Percentiles rank a stretch among this genome's conserved stretches.
Conservation (phyloP, 2,113 vertebrate species). For the Oreochromis tanganicae region DNA sequence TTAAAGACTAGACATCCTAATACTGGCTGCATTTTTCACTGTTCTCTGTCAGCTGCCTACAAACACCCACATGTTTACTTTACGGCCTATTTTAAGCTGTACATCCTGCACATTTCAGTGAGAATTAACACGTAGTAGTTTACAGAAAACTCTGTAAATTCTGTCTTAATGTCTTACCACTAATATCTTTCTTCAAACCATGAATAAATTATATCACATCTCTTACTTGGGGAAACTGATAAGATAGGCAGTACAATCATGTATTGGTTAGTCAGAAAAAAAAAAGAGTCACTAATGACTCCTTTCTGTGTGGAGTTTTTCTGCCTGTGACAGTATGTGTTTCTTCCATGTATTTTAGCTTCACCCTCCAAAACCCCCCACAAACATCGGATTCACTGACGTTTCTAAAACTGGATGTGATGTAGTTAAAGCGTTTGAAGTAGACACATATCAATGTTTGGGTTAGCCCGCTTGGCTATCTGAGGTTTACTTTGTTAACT, state of each 20-base stretch:
- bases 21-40: constrained; percentile 2
- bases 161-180: background rate
- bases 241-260: background rate
- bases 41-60: background rate
- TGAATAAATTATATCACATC: background rate
- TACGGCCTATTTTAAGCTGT: background rate
- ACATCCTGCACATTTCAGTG: background rate
- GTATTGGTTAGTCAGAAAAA: background rate
- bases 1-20: constrained; percentile 10
- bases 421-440: background rate
- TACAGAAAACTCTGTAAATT: background rate
- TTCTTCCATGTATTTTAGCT: background rate
- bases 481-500: background rate
- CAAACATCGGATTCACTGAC: background rate
- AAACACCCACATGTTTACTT: constrained; percentile 27
- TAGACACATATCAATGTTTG: background rate
- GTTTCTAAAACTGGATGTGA: background rate
- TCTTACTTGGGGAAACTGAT: background rate
- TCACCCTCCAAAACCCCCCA: background rate
- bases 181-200: background rate
- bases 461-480: background rate
- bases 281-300: background rate
- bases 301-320: background rate
- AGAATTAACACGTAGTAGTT: background rate
- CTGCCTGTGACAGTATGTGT: background rate